Percentiles rank a stretch among this genome's conserved stretches.
These are phyloP conservation scores for Drosophila albomicans DNA, from an alignment of 1,140 invertebrate genomes.

Conservation along the genomic window DNA sequence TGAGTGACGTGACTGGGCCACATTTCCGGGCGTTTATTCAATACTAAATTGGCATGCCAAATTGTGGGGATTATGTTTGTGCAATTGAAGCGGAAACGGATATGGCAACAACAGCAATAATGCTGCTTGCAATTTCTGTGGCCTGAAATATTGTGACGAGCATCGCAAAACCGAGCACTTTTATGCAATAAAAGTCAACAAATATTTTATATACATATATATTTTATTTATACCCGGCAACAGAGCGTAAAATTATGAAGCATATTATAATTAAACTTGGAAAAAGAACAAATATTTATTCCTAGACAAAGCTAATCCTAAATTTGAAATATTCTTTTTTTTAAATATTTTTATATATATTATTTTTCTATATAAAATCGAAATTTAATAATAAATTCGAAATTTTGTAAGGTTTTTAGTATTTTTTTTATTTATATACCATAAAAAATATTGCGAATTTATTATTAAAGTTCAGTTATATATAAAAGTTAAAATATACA, in stretches of 20 bases:
- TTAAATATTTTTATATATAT: too few species aligned
- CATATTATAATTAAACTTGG: too few species aligned
- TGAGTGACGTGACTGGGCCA: neutral
- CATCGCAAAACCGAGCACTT: neutral
- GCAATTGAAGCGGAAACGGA: constrained; percentile 19
- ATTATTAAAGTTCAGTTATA: too few species aligned
- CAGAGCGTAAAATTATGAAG: too few species aligned
- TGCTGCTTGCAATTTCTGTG: neutral
- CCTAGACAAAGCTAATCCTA: too few species aligned
- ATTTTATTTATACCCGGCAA: neutral
- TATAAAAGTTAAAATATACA: too few species aligned
- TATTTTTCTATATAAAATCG: too few species aligned
- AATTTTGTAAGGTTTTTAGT: too few species aligned
- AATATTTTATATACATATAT: neutral
- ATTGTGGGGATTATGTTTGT: constrained; percentile 14
- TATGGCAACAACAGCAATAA: constrained; percentile 1
- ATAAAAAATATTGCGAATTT: too few species aligned
- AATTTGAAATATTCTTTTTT: neutral
- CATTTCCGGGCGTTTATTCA: constrained; percentile 7
- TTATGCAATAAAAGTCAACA: neutral
- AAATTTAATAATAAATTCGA: too few species aligned
- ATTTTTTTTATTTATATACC: too few species aligned
- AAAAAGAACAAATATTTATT: too few species aligned
- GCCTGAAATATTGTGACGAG: constrained; percentile 2
- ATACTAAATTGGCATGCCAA: constrained; percentile 16